These are phyloP conservation scores for Semotilus atromaculatus DNA, from an alignment of 2,797 vertebrate species.

Conservation along the genomic window DNA sequence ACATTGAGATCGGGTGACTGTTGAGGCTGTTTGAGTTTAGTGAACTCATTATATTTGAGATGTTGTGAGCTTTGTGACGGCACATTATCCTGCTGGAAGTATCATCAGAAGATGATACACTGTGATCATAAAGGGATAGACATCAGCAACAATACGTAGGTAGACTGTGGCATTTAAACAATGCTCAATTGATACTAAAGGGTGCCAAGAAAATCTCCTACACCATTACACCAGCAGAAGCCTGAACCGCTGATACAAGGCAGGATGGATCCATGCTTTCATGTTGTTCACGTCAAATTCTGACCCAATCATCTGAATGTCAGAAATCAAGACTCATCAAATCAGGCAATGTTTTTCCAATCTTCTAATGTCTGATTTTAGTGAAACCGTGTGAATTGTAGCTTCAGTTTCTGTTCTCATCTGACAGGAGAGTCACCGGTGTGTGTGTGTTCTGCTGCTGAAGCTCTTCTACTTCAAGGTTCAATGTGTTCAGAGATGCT, in stretches of 20 bases:
- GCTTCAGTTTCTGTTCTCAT: background rate
- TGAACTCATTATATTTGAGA: background rate
- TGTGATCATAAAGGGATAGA: background rate
- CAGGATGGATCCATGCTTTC: background rate
- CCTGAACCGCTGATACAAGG: background rate
- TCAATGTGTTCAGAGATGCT: background rate
- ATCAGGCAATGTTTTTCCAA: background rate
- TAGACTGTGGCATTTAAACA: background rate
- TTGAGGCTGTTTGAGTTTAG: background rate
- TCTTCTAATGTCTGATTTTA: background rate
- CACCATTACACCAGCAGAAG: background rate
- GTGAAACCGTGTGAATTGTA: background rate
- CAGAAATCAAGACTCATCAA: background rate
- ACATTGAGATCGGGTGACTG: background rate
- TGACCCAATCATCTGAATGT: conserved; percentile 38
- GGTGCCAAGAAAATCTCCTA: background rate
- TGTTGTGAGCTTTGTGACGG: conserved; percentile 12
- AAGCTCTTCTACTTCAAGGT: background rate
- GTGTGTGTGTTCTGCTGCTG: background rate
- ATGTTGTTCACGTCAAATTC: conserved; percentile 40
- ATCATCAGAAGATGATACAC: conserved; percentile 39
- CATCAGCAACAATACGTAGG: background rate
- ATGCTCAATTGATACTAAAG: background rate
- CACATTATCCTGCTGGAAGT: conserved; percentile 37
- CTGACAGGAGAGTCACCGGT: background rate